Evolutionary conservation across 2,797 vertebrate species (phyloP), one percentile per base, ranked within the genome.

Genomic region (Poliocrania exsul): DNA sequence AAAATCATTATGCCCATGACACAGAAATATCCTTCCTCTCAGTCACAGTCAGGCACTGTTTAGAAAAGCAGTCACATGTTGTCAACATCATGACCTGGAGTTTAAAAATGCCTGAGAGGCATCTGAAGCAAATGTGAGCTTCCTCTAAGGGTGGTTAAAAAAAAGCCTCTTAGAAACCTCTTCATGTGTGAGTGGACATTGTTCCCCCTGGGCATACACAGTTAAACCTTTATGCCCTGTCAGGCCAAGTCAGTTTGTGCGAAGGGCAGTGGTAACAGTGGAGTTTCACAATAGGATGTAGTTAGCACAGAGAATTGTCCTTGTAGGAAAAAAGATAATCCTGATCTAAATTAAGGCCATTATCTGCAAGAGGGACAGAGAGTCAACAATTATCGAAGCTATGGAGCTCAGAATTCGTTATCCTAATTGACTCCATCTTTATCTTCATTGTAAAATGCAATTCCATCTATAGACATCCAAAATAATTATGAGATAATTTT

Each of bases 81-180:
- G 0, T 88, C 81, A 67, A 31, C 51, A 18, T 51, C 28, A 7
- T 81, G 92, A 95, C 29, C 47, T 37, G 5, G 56, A 79, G 31
- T 82, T 95, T 90, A 90, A 90, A 88, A 70, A 92, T 56, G 66
- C 62, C 86, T 44, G 21, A 51, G 33, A 77, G 86, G 49, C 82
- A 86, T 86, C 67, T 60, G 66, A 81, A 93, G 81, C 15, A 88
- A 90, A 79, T 23, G 57, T 40, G 81, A 60, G 53, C 35, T 96
- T 88, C 73, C 75, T 91, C 28, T 10, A 50, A 70, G 35, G 24
- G 28, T 87, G 53, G 88, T 88, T 51, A 60, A 25, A 19, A 19
- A 38, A 19, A 60, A 86, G 77, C 80, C 80, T 79, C 92, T 66
- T 72, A n/a, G 90, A 93, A 38, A 40, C 47, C 56, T 80, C 67